A percentile compares a stretch with the other conserved stretches of the same genome.
phyloP scores from a whole-genome alignment of 2,888 invertebrate genomes.

The Strigamia transsilvanica region DNA sequence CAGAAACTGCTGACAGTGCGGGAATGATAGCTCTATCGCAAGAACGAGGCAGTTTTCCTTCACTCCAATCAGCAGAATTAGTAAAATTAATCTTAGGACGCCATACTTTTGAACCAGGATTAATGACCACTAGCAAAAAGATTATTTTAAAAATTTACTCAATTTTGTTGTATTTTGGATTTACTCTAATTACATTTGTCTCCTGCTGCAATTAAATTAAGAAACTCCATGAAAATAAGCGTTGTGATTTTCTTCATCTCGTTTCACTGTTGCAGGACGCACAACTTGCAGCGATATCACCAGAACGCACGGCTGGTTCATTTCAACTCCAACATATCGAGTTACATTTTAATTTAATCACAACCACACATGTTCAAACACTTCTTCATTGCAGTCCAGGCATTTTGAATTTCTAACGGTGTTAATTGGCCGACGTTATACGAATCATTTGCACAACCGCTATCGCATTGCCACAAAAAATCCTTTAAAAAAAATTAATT shows the following conservation, averaged over 20 bases:
- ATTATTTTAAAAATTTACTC: too few relatives aligned
- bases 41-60: conserved; percentile 13
- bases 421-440: conserved; percentile 30
- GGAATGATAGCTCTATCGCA: conserved; percentile 21
- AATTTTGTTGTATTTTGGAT: too few relatives aligned
- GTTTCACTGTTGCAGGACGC: background rate
- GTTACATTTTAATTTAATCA: background rate
- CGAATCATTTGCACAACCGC: background rate
- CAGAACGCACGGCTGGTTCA: background rate
- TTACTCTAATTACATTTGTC: background rate
- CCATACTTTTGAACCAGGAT: conserved; percentile 44
- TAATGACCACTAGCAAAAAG: background rate
- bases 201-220: background rate
- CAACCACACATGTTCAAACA: conserved; percentile 46
- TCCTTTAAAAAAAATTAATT: conserved; percentile 22
- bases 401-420: conserved; percentile 8
- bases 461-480: conserved; percentile 21
- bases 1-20: background rate
- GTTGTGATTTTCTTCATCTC: background rate
- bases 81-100: conserved; percentile 1
- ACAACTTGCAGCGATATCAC: background rate
- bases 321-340: background rate
- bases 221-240: background rate
- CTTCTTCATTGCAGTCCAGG: background rate
- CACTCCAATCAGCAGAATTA: conserved; percentile 29